Base-by-base conservation (phyloP, 1,140 invertebrate species). In the Drosophila lacteicornis region DNA sequence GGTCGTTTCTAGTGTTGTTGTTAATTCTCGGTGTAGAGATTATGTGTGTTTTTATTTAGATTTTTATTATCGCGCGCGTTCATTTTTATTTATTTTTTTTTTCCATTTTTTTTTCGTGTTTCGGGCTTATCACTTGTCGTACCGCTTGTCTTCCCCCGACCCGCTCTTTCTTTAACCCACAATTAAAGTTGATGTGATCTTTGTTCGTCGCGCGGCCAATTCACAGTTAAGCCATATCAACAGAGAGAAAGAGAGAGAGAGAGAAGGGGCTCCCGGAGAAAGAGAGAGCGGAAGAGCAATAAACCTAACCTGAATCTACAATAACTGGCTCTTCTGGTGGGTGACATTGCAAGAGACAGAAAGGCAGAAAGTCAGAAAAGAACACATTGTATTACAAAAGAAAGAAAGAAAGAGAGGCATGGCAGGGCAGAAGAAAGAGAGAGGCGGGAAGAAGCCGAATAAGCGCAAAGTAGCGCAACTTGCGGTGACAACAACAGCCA, bases 391-490 rank as follows among this genome's bases (percentile, higher is more conserved):
- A 53, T 38, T 13, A 4, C 53, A 33, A 75, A 58, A 66, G 22
- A 50, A 65, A 47, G 58, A 47, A 19, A 75, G 40, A 56, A 12
- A 66, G 40, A 51, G 43, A 25, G 51, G 12, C 12, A 36, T 19
- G 27, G 0, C 11, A 36, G 0, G 27, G 27, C 22, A 40, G 46
- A 30, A 42, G 58, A 66, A 67, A 19, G 58, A 69, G 57, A 62
- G 50, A 47, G 60, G 71, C 51, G 40, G 57, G 33, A 73, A 67
- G 83, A 82, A 87, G 83, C 83, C 83, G 80, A 87, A 87, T 87
- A 87, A 87, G 79, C 83, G 77, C 85, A 84, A 88, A 90, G 85
- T 90, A 88, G 84, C 84, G 78, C 85, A 87, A 83, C 74, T 87
- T 84, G 84, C 77, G 73, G 66, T 79, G 77, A 75, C 83, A 86